Evolutionary conservation across 2,888 invertebrate genomes (phyloP).

Genomic region (Cylloceria caligata): DNA sequence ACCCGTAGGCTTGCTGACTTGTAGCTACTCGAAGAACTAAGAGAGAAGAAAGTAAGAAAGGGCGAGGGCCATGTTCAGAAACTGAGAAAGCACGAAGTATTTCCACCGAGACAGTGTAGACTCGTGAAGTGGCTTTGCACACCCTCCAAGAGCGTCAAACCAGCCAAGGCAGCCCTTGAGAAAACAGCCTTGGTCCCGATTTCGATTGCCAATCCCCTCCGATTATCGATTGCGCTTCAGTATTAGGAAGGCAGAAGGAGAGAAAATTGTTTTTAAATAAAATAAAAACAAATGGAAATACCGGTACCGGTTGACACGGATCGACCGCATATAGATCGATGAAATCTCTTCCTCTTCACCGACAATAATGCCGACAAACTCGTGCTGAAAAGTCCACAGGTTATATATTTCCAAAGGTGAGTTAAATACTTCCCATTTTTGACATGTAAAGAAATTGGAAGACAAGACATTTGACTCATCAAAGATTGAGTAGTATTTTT

Average conservation of each 20-base stretch:
- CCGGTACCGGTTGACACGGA: too few relatives aligned
- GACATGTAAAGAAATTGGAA: neutral
- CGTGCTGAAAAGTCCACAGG: too few relatives aligned
- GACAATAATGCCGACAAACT: too few relatives aligned
- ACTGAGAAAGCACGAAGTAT: slow-evolving; percentile 1
- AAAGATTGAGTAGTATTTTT: too few relatives aligned
- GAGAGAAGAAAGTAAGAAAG: too few relatives aligned
- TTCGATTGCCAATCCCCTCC: neutral
- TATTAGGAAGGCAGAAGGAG: slow-evolving; percentile 24
- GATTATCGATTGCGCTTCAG: slow-evolving; percentile 19
- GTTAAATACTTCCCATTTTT: too few relatives aligned
- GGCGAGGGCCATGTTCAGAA: neutral
- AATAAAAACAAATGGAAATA: neutral
- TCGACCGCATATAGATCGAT: too few relatives aligned
- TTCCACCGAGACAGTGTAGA: slow-evolving; percentile 13
- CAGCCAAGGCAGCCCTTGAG: neutral
- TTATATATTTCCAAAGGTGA: too few relatives aligned
- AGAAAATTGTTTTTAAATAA: neutral
- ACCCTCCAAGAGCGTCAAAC: slow-evolving; percentile 7
- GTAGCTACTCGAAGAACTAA: too few relatives aligned
- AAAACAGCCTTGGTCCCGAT: slow-evolving; percentile 33
- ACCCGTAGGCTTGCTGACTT: too few relatives aligned
- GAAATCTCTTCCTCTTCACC: too few relatives aligned
- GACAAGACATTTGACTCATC: neutral
- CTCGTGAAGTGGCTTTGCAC: neutral